phyloP scores from a whole-genome alignment of 2,113 vertebrate species.

The Silurus asotus region DNA sequence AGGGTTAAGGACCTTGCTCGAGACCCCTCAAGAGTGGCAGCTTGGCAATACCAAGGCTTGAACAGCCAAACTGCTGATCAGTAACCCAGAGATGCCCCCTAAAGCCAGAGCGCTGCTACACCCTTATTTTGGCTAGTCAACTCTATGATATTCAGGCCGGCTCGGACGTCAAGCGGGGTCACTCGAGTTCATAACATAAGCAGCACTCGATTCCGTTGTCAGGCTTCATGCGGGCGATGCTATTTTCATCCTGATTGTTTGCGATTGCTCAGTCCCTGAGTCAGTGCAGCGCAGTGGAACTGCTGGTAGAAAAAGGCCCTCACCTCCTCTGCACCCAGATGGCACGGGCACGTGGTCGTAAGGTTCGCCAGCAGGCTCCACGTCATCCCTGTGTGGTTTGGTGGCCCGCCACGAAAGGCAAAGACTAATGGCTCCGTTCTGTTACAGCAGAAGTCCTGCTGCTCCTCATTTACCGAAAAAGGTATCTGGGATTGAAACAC shows the following conservation, averaged over 20 bases:
- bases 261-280: neutral
- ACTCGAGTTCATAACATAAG: neutral
- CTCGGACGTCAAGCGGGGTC: neutral
- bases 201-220: too few species aligned
- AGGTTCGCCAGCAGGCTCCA: slow-evolving; percentile 12
- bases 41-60: too few species aligned
- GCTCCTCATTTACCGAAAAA: neutral
- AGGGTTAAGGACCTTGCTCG: too few species aligned
- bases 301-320: neutral
- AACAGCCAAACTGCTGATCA: too few species aligned
- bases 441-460: slow-evolving; percentile 12
- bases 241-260: neutral
- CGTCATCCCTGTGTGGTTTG: slow-evolving; percentile 6
- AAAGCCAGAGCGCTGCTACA: too few species aligned
- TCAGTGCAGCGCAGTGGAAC: neutral
- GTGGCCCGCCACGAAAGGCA: neutral
- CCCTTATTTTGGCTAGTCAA: too few species aligned
- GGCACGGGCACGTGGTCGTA: slow-evolving; percentile 19
- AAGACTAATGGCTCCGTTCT: slow-evolving; percentile 19
- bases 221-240: too few species aligned
- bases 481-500: neutral
- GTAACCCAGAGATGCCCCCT: too few species aligned
- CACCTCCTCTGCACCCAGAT: slow-evolving; percentile 25
- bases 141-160: too few species aligned
- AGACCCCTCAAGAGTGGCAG: too few species aligned